Evolutionary conservation across 2,113 vertebrate genomes (phyloP).

Genomic region (Lates calcarifer): DNA sequence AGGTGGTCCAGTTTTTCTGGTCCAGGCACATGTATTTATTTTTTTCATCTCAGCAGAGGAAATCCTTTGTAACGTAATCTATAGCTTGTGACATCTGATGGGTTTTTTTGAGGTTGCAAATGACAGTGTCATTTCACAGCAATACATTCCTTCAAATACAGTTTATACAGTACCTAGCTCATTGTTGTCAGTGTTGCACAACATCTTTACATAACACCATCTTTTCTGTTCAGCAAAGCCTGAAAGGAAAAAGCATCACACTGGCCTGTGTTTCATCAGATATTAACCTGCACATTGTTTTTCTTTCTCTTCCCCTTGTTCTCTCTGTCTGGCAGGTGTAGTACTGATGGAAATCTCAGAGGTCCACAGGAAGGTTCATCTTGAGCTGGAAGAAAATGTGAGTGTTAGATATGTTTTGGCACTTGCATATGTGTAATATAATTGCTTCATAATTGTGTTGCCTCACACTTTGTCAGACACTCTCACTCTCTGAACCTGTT

Average conservation of each 20-base stretch:
- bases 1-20: constrained; percentile 65
- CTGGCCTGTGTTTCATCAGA: constrained; percentile 6
- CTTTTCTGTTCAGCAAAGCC: background rate
- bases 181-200: background rate
- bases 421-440: background rate
- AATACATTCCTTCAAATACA: background rate
- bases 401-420: constrained; percentile 68
- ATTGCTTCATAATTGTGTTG: background rate
- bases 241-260: constrained; percentile 7
- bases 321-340: constrained; percentile 84
- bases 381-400: constrained; percentile 94
- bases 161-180: no score
- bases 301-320: background rate
- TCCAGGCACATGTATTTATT: constrained; percentile 33
- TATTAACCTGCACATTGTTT: constrained; percentile 9
- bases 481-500: constrained; percentile 29
- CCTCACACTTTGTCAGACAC: constrained; percentile 16
- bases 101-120: background rate
- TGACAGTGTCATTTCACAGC: background rate
- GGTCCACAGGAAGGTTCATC: constrained; percentile 92
- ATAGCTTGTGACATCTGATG: background rate
- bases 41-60: constrained; percentile 16
- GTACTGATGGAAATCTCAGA: constrained; percentile 95
- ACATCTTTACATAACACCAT: background rate
- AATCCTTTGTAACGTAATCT: constrained; percentile 27